Conservation (phyloP, 1,140 invertebrate genomes). For the Atta cephalotes region DNA sequence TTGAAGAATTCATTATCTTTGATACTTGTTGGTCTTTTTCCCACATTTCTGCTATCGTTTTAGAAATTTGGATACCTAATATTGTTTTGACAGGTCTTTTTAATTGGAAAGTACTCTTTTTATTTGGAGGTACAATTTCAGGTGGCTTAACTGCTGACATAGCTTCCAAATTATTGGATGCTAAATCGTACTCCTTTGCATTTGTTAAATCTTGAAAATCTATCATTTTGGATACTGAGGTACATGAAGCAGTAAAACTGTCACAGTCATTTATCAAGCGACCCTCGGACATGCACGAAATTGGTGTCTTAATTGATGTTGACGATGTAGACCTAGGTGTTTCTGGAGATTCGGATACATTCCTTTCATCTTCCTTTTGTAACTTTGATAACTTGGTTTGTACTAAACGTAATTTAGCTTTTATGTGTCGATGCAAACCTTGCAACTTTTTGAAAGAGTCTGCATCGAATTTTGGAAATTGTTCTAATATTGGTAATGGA, state of each 20-base stretch:
- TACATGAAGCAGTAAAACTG: not conserved
- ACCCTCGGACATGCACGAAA: not conserved
- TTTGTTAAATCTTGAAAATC: conserved; percentile 24
- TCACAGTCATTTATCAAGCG: not conserved
- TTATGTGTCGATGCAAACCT: conserved; percentile 79
- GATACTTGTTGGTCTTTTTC: conserved; percentile 71
- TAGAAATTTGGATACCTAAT: conserved; percentile 70
- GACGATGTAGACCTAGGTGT: not conserved
- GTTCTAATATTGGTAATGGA: conserved; percentile 78
- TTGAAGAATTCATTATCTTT: conserved; percentile 4
- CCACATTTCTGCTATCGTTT: conserved; percentile 77
- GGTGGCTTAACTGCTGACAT: not conserved
- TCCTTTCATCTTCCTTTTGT: conserved; percentile 41
- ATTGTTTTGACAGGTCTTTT: conserved; percentile 79
- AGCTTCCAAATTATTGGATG: not conserved
- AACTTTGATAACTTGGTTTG: conserved; percentile 71
- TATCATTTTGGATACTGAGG: not conserved
- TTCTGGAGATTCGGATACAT: conserved; percentile 8
- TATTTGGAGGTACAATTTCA: conserved; percentile 24
- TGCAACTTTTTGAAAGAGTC: conserved; percentile 76
- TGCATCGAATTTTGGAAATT: conserved; percentile 81
- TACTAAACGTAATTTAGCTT: conserved; percentile 77
- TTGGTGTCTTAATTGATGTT: not conserved
- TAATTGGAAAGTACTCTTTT: conserved; percentile 76
- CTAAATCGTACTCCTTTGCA: conserved; percentile 22